These are phyloP conservation scores for Heliconius himera DNA, from an alignment of 1,140 invertebrate species.

Conservation along the genomic window DNA sequence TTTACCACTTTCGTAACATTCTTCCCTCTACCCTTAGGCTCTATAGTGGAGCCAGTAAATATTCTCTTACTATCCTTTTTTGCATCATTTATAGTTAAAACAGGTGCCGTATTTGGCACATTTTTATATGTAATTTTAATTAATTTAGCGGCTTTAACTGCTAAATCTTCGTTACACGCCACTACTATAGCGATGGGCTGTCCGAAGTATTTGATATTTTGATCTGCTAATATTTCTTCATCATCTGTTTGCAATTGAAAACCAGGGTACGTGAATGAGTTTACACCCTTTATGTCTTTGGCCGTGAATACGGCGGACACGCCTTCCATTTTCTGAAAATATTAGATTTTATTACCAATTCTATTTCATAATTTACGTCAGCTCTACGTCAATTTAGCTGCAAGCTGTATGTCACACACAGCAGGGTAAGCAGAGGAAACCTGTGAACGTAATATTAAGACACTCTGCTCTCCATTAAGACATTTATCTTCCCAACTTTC, in stretches of 20 bases:
- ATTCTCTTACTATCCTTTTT: conserved; percentile 60
- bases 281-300: conserved; percentile 87
- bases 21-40: conserved; percentile 70
- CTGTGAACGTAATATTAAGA: too few relatives aligned
- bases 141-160: conserved; percentile 84
- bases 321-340: conserved; percentile 83
- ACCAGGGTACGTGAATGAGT: conserved; percentile 72
- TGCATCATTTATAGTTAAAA: conserved; percentile 68
- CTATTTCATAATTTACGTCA: too few relatives aligned
- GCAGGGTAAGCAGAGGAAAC: too few relatives aligned
- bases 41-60: conserved; percentile 47
- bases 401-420: too few relatives aligned
- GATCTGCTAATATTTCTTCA: conserved; percentile 81
- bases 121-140: conserved; percentile 87
- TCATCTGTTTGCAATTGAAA: conserved; percentile 63
- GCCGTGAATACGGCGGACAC: conserved; percentile 85
- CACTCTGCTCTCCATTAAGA: too few relatives aligned
- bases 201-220: conserved; percentile 84
- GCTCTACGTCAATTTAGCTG: too few relatives aligned
- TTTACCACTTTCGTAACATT: conserved; percentile 63
- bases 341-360: too few relatives aligned
- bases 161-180: conserved; percentile 84
- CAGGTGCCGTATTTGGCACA: conserved; percentile 51
- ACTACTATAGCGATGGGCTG: conserved; percentile 89
- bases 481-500: too few relatives aligned